A percentile compares a stretch with the other conserved stretches of the same genome.
phyloP scores from a whole-genome alignment of 2,888 invertebrate genomes.

The Zhengitettix transpicula region DNA sequence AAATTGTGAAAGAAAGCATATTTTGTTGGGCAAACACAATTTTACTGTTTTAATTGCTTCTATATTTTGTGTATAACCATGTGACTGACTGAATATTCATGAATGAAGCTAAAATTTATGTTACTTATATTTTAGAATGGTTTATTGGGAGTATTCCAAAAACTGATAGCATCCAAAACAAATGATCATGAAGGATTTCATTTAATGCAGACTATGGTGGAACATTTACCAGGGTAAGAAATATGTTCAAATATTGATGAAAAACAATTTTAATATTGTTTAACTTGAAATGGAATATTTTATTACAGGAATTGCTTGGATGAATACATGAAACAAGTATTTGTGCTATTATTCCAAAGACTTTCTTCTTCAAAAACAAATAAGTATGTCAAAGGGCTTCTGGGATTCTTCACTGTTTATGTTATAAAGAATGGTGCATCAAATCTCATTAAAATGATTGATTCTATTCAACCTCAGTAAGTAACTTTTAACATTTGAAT shows the following conservation, averaged over 20 bases:
- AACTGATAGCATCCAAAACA: conserved; percentile 83
- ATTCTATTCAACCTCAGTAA: conserved; percentile 72
- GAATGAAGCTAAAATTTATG: too few species aligned
- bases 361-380: conserved; percentile 86
- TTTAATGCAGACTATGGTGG: conserved; percentile 70
- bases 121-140: conserved; percentile 37
- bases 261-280: neutral
- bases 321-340: conserved; percentile 70
- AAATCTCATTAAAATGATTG: conserved; percentile 57
- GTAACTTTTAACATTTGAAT: conserved; percentile 18
- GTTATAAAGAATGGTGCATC: conserved; percentile 63
- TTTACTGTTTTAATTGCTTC: too few species aligned
- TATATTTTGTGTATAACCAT: too few species aligned
- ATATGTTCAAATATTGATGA: neutral
- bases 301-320: conserved; percentile 49
- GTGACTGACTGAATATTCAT: too few species aligned
- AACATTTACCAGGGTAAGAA: conserved; percentile 63
- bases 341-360: conserved; percentile 83
- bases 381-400: conserved; percentile 78
- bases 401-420: conserved; percentile 82
- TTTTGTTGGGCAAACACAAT: too few species aligned
- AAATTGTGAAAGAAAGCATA: too few species aligned
- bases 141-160: conserved; percentile 88
- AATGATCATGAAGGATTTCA: conserved; percentile 95
- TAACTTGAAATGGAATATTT: neutral